Evolutionary conservation across 64 coral and sea anemone genomes (phyloP).

Genomic region (Porites australiensis): DNA sequence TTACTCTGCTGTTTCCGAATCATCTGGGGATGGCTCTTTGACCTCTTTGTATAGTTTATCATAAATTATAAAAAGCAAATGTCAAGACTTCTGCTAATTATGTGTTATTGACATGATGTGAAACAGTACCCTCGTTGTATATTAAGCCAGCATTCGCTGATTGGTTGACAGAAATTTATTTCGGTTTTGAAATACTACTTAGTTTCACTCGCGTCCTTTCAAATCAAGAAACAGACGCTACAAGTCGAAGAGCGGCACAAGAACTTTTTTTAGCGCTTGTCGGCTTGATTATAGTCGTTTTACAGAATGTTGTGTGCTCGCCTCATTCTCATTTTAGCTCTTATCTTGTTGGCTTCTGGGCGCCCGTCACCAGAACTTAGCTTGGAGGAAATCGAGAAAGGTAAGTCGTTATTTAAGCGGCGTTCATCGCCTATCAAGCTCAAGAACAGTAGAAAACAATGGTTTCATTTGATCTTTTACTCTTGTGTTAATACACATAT

Average conservation of each 20-base stretch:
- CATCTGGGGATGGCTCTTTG: too few species aligned
- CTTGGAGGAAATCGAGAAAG: slow-evolving; percentile 39
- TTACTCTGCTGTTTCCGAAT: too few species aligned
- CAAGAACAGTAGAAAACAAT: too few species aligned
- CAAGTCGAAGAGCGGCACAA: background rate
- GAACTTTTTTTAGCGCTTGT: background rate
- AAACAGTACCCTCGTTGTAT: background rate
- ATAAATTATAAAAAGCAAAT: too few species aligned
- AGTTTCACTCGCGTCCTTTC: background rate
- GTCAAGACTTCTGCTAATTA: background rate
- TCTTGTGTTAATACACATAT: too few species aligned
- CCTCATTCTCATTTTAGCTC: background rate
- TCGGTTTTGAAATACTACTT: background rate
- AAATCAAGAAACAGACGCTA: background rate
- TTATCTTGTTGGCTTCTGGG: slow-evolving; percentile 12
- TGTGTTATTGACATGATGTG: background rate
- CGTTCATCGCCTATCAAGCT: too few species aligned
- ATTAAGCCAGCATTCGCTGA: background rate
- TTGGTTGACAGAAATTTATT: slow-evolving; percentile 4
- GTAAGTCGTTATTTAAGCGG: background rate
- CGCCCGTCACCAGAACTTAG: slow-evolving; percentile 19
- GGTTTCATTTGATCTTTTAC: too few species aligned
- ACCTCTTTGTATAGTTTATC: too few species aligned
- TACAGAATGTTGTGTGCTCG: background rate
- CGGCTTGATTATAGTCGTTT: background rate